These are phyloP conservation scores for Peromyscus eremicus DNA, from an alignment of 2,797 vertebrate species.

Conservation along the genomic window DNA sequence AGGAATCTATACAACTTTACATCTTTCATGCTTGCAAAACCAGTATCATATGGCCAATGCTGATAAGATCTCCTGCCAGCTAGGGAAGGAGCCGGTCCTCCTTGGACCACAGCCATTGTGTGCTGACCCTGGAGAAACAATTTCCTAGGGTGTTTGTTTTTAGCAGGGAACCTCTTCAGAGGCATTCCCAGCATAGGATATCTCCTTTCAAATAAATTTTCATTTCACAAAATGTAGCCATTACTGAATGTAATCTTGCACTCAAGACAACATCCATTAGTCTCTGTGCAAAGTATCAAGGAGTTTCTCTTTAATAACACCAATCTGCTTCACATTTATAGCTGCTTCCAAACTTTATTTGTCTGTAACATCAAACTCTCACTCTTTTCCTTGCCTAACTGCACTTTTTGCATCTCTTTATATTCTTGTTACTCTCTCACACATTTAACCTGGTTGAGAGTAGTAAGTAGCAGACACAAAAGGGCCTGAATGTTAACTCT, in stretches of 20 bases:
- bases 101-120: neutral
- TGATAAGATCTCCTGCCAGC: neutral
- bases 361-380: neutral
- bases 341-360: neutral
- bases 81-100: neutral
- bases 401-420: neutral
- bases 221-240: neutral
- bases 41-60: neutral
- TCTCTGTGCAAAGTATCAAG: neutral
- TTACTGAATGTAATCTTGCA: neutral
- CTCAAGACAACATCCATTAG: neutral
- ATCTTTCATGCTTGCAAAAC: neutral
- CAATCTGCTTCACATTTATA: neutral
- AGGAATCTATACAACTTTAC: neutral
- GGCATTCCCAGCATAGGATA: neutral
- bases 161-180: neutral
- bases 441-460: neutral
- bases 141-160: neutral
- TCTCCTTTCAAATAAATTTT: neutral
- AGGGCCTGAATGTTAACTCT: neutral
- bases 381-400: neutral
- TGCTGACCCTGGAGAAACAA: neutral
- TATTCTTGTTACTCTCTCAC: neutral
- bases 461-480: neutral
- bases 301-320: neutral